Base-by-base conservation (phyloP, 2,888 invertebrate genomes). In the Pachliopta kotzebuea region DNA sequence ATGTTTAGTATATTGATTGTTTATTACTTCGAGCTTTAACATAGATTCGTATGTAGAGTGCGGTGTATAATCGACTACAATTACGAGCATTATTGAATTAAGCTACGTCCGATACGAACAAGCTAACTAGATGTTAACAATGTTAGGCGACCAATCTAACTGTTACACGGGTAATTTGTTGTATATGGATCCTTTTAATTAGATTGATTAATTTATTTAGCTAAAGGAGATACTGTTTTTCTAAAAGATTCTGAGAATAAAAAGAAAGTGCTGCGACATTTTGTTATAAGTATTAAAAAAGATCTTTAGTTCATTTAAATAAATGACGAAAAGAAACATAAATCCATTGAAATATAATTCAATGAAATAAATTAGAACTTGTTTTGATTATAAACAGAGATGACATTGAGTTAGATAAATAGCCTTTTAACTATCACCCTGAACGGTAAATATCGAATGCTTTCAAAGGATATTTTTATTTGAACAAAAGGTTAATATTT, bases 11-110 rank as follows among this genome's bases (percentile, higher is more conserved):
- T 50, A 9, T n/a, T 50, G 21, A 20, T 50, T 2, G n/a, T 50
- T 50, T 20, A 50, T n/a, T 50, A 50, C 21, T 18, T 50, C 20
- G 1, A 21, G 9, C 50, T 50, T 37, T 37, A 37, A 26, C 26
- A 26, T 37, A 37, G 4, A 45, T 18, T n/a, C n/a, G 18, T 6
- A 45, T 18, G 18, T 45, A 52, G 21, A 1, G 9, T 21, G 11
- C 11, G 7, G 9, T 18, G 50, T 52, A n/a, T 52, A 21, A 21
- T 20, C 9, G 23, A 23, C 50, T n/a, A 52, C 21, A 52, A 52
- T 52, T 53, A 60, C 31, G 17, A 1, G 50, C 23, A 37, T 52
- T 60, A 60, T 53, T 53, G 37, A 53, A 52, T 52, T 60, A 52
- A 31, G 37, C 21, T 52, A 52, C 52, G 31, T 52, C 50, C n/a